Evolutionary conservation across 2,113 vertebrate species (phyloP).

Genomic region (Laticauda colubrina): DNA sequence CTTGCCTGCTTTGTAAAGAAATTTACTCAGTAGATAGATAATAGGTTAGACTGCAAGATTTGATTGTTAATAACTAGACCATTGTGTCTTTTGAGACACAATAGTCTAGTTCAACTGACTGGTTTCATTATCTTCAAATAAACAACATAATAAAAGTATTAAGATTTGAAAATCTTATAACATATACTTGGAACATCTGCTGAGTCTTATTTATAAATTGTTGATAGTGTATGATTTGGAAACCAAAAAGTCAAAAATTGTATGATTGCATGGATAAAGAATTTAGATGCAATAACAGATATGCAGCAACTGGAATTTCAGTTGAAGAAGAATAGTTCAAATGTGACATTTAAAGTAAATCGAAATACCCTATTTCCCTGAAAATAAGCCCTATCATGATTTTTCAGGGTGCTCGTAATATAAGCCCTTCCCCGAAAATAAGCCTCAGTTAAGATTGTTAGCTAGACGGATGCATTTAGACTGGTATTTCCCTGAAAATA

Average conservation of each 20-base stretch:
- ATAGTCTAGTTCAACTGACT: background rate
- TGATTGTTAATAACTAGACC: background rate
- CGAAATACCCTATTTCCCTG: too few species aligned
- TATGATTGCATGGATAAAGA: background rate
- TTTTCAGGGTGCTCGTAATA: too few species aligned
- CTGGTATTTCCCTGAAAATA: too few species aligned
- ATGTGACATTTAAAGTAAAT: background rate
- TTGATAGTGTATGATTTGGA: background rate
- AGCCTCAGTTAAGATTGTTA: too few species aligned
- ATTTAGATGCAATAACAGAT: background rate
- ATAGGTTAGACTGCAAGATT: background rate
- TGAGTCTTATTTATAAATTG: background rate
- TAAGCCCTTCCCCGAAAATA: too few species aligned
- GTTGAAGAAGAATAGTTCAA: background rate
- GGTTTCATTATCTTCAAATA: background rate
- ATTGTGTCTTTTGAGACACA: background rate
- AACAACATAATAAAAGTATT: background rate
- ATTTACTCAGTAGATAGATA: background rate
- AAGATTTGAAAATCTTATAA: background rate
- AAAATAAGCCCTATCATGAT: too few species aligned
- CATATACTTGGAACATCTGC: background rate
- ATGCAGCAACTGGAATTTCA: background rate
- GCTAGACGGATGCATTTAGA: too few species aligned
- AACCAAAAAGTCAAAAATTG: background rate
- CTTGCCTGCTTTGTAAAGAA: background rate